Evolutionary conservation across 2,113 vertebrate species (phyloP).

Genomic region (Leptobrachium leishanense): DNA sequence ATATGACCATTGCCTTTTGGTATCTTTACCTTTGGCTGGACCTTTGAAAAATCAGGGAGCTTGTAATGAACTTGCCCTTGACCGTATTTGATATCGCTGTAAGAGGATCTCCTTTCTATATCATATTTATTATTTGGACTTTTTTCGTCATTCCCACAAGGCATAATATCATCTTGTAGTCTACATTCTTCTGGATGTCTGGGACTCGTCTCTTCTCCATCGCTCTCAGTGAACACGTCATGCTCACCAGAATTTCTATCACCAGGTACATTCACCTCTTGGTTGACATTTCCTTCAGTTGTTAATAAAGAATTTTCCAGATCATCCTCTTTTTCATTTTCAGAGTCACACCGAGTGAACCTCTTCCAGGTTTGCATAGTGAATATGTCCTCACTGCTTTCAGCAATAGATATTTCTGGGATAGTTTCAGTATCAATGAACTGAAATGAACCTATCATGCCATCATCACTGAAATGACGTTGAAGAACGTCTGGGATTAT

Average conservation of each 20-base stretch:
- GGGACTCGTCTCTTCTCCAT: conserved; percentile 16
- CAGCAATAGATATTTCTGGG: conserved; percentile 74
- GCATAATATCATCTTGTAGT: not conserved
- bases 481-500: conserved; percentile 67
- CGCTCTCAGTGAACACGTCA: not conserved
- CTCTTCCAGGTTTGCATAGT: conserved; percentile 50
- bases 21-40: conserved; percentile 70
- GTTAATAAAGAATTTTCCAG: conserved; percentile 18
- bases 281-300: not conserved
- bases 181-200: conserved; percentile 6
- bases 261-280: not conserved
- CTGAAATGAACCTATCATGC: conserved; percentile 59
- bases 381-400: conserved; percentile 68
- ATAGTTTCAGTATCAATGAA: conserved; percentile 79
- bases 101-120: conserved; percentile 61
- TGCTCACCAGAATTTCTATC: conserved; percentile 5
- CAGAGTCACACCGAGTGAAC: not conserved
- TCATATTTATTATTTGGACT: conserved; percentile 34
- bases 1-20: conserved; percentile 59
- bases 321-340: not conserved
- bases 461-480: conserved; percentile 71
- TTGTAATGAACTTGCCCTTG: conserved; percentile 70
- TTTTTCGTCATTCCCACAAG: not conserved
- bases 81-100: conserved; percentile 63
- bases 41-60: conserved; percentile 70